Conservation (phyloP, 2,888 invertebrate genomes). For the Epistrophella euchroma region DNA sequence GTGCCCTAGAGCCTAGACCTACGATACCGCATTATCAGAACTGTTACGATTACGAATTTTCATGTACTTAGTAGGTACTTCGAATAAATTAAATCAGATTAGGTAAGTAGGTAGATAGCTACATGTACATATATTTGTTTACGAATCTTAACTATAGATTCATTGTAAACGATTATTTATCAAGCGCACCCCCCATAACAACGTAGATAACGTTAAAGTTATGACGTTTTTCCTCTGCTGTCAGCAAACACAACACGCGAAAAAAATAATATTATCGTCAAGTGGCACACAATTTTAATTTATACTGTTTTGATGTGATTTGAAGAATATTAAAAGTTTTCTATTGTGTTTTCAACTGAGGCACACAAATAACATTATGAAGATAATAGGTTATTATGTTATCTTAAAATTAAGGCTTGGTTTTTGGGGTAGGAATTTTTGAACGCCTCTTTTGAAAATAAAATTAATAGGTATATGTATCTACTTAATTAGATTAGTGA, state of each 20-base stretch:
- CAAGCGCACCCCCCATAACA: not conserved
- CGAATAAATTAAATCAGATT: too few relatives aligned
- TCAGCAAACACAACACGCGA: not conserved
- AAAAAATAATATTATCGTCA: conserved; percentile 14
- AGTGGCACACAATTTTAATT: conserved; percentile 16
- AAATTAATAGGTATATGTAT: too few relatives aligned
- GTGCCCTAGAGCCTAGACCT: too few relatives aligned
- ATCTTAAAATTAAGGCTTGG: not conserved
- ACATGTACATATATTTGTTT: too few relatives aligned
- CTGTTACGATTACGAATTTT: too few relatives aligned
- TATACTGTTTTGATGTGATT: not conserved
- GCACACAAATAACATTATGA: not conserved
- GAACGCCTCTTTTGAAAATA: too few relatives aligned
- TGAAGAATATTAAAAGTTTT: not conserved
- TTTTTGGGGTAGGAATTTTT: not conserved
- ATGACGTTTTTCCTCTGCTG: conserved; percentile 18
- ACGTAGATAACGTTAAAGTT: conserved; percentile 14
- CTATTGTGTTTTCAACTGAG: not conserved
- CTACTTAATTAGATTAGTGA: not conserved
- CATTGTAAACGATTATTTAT: too few relatives aligned
- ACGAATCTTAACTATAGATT: too few relatives aligned
- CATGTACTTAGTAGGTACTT: too few relatives aligned
- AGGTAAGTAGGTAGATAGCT: too few relatives aligned
- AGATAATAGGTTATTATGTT: not conserved
- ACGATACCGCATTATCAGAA: too few relatives aligned